phyloP scores from a whole-genome alignment of 2,888 invertebrate species.

The Odontocolon sp. region DNA sequence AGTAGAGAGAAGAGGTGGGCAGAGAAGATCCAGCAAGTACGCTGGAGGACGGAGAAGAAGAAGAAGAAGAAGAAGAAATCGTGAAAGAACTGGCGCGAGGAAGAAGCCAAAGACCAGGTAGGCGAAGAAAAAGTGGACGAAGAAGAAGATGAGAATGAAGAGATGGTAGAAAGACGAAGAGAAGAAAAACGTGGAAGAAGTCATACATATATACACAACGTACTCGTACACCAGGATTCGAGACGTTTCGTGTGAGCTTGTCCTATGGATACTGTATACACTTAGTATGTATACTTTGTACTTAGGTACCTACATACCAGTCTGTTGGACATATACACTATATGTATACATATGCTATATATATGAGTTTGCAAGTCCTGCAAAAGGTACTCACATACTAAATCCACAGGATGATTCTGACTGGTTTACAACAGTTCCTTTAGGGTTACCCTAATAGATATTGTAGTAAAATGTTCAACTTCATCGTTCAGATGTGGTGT shows the following conservation, averaged over 20 bases:
- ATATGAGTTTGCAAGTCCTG: slow-evolving; percentile 30
- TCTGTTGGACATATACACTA: slow-evolving; percentile 40
- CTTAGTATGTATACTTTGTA: slow-evolving; percentile 50
- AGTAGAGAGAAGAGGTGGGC: slow-evolving; percentile 44
- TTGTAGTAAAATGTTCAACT: too few species aligned
- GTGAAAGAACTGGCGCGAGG: slow-evolving; percentile 47
- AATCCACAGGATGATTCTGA: too few species aligned
- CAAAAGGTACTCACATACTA: too few species aligned
- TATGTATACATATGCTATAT: slow-evolving; percentile 20
- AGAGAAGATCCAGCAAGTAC: slow-evolving; percentile 42
- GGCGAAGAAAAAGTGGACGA: slow-evolving; percentile 36
- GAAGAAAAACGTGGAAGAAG: slow-evolving; percentile 39
- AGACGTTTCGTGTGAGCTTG: slow-evolving; percentile 46
- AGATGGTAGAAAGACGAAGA: slow-evolving; percentile 14
- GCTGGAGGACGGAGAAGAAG: slow-evolving; percentile 9
- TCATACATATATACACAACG: slow-evolving; percentile 48
- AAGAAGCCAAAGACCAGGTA: slow-evolving; percentile 41
- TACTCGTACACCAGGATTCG: slow-evolving; percentile 45
- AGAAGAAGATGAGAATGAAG: slow-evolving; percentile 41
- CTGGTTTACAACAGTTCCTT: too few species aligned
- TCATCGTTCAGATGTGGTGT: too few species aligned
- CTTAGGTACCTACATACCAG: slow-evolving; percentile 9
- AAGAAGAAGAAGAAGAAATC: slow-evolving; percentile 25
- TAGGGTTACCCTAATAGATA: too few species aligned
- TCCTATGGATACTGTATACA: slow-evolving; percentile 45